These are phyloP conservation scores for Diphyllodes magnificus DNA, from an alignment of 2,113 vertebrate species.

Conservation along the genomic window DNA sequence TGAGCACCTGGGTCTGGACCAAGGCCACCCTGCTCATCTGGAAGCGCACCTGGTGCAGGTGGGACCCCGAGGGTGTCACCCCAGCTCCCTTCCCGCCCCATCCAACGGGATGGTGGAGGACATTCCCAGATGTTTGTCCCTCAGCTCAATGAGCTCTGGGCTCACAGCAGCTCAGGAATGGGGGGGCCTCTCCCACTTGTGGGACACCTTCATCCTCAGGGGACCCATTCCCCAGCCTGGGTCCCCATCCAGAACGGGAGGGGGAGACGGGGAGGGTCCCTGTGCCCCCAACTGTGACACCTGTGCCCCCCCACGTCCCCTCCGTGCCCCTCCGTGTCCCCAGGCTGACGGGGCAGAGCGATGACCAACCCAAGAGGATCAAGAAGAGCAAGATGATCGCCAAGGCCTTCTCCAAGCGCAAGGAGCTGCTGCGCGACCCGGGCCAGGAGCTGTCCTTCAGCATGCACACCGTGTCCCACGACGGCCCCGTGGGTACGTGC, in stretches of 20 bases:
- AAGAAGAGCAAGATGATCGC: conserved; percentile 99
- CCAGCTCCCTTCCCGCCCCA: background rate
- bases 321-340: background rate
- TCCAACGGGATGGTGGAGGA: background rate
- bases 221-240: background rate
- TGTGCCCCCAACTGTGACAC: accelerated
- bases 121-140: background rate
- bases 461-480: conserved; percentile 93
- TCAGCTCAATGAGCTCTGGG: accelerated
- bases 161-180: accelerated
- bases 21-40: conserved; percentile 97
- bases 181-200: background rate
- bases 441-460: conserved; percentile 94
- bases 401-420: conserved; percentile 93
- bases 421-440: conserved; percentile 91
- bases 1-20: conserved; percentile 99
- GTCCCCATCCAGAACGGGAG: background rate
- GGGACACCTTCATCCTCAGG: background rate
- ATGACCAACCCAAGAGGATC: conserved; percentile 93
- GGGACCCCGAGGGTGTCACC: background rate
- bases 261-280: background rate
- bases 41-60: conserved; percentile 98
- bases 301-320: background rate
- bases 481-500: conserved; percentile 87
- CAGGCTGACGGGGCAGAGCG: conserved; percentile 90